Percentiles rank a stretch among this genome's conserved stretches.
These are phyloP conservation scores for Hypolimnas misippus DNA, from an alignment of 2,888 invertebrate species.

Conservation along the genomic window DNA sequence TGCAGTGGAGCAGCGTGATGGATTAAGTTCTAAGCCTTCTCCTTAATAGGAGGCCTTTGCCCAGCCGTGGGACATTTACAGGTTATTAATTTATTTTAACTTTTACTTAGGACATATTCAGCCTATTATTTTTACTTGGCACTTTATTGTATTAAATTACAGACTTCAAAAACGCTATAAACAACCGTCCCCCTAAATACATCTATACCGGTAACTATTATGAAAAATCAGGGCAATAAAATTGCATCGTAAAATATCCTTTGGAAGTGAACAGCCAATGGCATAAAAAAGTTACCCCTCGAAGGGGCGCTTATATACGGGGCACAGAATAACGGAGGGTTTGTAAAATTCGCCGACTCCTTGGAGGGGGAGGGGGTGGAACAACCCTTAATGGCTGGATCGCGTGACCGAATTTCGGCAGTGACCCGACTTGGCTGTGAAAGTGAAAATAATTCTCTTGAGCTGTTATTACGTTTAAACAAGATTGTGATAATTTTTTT, in stretches of 20 bases:
- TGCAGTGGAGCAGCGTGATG: too few species aligned
- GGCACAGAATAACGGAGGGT: conserved; percentile 72
- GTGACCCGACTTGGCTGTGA: conserved; percentile 79
- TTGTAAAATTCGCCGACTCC: conserved; percentile 79
- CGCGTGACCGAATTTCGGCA: conserved; percentile 84
- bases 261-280: conserved; percentile 55
- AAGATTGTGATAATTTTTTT: neutral
- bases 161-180: conserved; percentile 1
- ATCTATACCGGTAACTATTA: conserved; percentile 39
- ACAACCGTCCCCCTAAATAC: conserved; percentile 17
- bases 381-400: conserved; percentile 82
- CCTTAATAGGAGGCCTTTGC: too few species aligned
- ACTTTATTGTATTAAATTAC: too few species aligned
- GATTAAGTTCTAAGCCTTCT: too few species aligned
- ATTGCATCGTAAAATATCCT: conserved; percentile 67
- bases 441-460: conserved; percentile 78
- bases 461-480: conserved; percentile 53
- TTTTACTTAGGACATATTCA: too few species aligned
- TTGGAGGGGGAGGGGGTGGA: conserved; percentile 56
- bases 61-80: too few species aligned
- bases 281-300: conserved; percentile 62
- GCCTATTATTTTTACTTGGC: too few species aligned
- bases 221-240: conserved; percentile 59
- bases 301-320: conserved; percentile 63
- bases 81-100: too few species aligned